Conservation (phyloP, 2,797 vertebrate genomes). For the Coranthus polyacanthus region DNA sequence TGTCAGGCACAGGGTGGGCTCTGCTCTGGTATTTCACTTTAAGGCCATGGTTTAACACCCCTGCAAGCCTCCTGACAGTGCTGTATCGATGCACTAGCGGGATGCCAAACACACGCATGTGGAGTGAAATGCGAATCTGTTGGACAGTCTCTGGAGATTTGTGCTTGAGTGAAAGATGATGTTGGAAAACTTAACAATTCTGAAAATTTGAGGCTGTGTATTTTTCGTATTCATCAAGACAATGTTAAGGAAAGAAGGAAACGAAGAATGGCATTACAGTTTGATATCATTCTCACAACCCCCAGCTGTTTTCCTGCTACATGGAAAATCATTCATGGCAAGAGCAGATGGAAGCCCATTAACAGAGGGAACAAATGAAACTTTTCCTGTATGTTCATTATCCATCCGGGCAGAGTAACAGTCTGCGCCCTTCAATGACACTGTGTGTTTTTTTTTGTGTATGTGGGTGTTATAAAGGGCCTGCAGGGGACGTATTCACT, state of each 20-base stretch:
- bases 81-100: slow-evolving; percentile 36
- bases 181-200: not conserved
- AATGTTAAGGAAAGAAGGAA: slow-evolving; percentile 29
- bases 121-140: slow-evolving; percentile 10
- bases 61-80: slow-evolving; percentile 57
- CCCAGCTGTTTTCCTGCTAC: slow-evolving; percentile 62
- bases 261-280: slow-evolving; percentile 37
- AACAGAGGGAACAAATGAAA: slow-evolving; percentile 51
- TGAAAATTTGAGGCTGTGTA: no score
- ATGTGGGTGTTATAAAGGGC: not conserved
- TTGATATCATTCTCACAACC: slow-evolving; percentile 49
- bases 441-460: slow-evolving; percentile 3
- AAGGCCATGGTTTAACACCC: slow-evolving; percentile 67
- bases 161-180: slow-evolving; percentile 3
- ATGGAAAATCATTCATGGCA: slow-evolving; percentile 56
- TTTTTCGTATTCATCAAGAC: not conserved
- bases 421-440: slow-evolving; percentile 43
- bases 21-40: slow-evolving; percentile 78
- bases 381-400: slow-evolving; percentile 47
- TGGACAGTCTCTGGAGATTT: slow-evolving; percentile 3
- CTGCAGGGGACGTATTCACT: slow-evolving; percentile 7
- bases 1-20: slow-evolving; percentile 64
- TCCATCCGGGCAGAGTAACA: slow-evolving; percentile 45
- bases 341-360: slow-evolving; percentile 67
- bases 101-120: slow-evolving; percentile 15